Conservation (phyloP, 2,797 vertebrate species). For the Masticophis lateralis region DNA sequence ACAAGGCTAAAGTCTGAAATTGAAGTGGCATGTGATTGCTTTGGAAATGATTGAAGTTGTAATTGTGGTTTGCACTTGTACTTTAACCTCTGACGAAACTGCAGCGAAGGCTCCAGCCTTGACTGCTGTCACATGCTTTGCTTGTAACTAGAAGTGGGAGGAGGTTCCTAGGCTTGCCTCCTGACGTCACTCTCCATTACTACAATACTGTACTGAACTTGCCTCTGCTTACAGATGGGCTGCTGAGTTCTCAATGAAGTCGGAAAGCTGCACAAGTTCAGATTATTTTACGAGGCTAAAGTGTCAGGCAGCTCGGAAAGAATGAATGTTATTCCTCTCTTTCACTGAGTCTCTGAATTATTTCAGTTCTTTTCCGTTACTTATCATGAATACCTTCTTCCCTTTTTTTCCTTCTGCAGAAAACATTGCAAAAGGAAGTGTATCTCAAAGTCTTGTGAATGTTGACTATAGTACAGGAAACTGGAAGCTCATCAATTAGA, state of each 20-base stretch:
- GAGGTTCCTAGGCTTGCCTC: slow-evolving; percentile 63
- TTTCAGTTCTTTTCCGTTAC: slow-evolving; percentile 14
- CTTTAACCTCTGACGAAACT: slow-evolving; percentile 76
- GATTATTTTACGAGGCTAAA: slow-evolving; percentile 37
- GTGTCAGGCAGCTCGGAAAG: slow-evolving; percentile 53
- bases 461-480: neutral
- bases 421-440: slow-evolving; percentile 3
- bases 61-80: slow-evolving; percentile 63
- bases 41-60: slow-evolving; percentile 54
- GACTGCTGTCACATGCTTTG: slow-evolving; percentile 84
- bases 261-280: slow-evolving; percentile 35
- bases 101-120: slow-evolving; percentile 67
- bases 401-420: slow-evolving; percentile 23
- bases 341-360: slow-evolving; percentile 54
- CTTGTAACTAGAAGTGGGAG: slow-evolving; percentile 71
- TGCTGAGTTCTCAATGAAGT: slow-evolving; percentile 57
- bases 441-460: neutral
- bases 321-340: slow-evolving; percentile 25
- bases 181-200: slow-evolving; percentile 67
- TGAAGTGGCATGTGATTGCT: slow-evolving; percentile 47
- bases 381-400: neutral
- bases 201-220: slow-evolving; percentile 56
- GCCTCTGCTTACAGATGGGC: slow-evolving; percentile 62
- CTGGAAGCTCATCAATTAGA: slow-evolving; percentile 47
- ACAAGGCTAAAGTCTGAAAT: slow-evolving; percentile 19